Conservation (phyloP, 1,140 invertebrate genomes). For the Drosophila aff. region DNA sequence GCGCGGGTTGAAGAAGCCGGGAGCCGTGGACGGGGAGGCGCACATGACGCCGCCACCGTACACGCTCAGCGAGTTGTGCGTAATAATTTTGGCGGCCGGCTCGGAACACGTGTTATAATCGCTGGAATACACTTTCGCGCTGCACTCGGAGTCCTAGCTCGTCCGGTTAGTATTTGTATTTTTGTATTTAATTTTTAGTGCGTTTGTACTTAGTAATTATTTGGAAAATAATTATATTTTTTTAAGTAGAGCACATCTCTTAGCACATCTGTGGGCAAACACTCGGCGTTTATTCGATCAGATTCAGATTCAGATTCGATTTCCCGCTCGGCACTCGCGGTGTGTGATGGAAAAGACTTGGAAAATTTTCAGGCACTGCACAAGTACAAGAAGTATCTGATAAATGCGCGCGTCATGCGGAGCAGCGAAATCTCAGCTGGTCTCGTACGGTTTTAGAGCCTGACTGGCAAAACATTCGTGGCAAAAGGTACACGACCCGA, state of each 20-base stretch:
- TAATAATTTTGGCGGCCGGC: slow-evolving; percentile 85
- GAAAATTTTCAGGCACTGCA: slow-evolving; percentile 46
- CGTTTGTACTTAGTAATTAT: slow-evolving; percentile 30
- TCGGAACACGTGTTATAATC: slow-evolving; percentile 77
- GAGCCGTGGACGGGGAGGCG: slow-evolving; percentile 85
- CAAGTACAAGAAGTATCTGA: slow-evolving; percentile 44
- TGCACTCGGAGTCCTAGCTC: slow-evolving; percentile 43
- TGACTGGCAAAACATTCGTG: slow-evolving; percentile 86
- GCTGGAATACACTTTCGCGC: slow-evolving; percentile 79
- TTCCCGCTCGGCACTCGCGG: slow-evolving; percentile 47
- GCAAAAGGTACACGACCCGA: slow-evolving; percentile 86
- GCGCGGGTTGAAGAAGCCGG: slow-evolving; percentile 85
- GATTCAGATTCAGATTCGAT: slow-evolving; percentile 27
- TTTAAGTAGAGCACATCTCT: slow-evolving; percentile 26
- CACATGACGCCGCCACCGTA: slow-evolving; percentile 85
- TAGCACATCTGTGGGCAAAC: slow-evolving; percentile 30
- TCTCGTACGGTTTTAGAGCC: slow-evolving; percentile 85
- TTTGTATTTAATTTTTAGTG: slow-evolving; percentile 7
- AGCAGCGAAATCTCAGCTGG: slow-evolving; percentile 84
- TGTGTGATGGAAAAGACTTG: slow-evolving; percentile 45
- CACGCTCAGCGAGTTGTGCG: slow-evolving; percentile 85
- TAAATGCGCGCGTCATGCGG: slow-evolving; percentile 81
- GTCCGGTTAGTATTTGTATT: not conserved
- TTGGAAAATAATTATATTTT: slow-evolving; percentile 21
- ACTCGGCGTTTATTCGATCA: slow-evolving; percentile 34